Conservation (phyloP, 2,888 invertebrate genomes). For the Brachycybe producta region DNA sequence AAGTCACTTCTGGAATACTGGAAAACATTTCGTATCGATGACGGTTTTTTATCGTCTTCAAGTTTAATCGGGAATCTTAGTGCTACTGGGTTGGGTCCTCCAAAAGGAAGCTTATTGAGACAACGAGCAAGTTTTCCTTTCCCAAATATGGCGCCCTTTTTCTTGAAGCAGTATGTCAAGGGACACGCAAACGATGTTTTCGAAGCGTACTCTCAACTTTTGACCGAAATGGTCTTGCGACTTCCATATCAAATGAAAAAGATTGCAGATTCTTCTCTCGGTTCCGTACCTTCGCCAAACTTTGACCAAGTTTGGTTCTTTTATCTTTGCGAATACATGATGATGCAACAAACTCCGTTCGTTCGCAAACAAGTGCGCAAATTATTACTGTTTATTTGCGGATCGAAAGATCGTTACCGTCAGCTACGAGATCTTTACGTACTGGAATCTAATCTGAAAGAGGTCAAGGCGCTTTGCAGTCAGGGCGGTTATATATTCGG, state of each 20-base stretch:
- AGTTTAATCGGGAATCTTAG: constrained; percentile 18
- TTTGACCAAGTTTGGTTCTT: constrained; percentile 39
- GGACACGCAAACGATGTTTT: constrained; percentile 84
- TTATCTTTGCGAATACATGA: constrained; percentile 65
- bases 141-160: constrained; percentile 93
- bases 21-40: constrained; percentile 38
- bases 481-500: constrained; percentile 5
- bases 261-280: constrained; percentile 17
- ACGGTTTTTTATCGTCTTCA: background rate
- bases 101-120: constrained; percentile 46
- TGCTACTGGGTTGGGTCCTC: constrained; percentile 17
- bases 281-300: constrained; percentile 17
- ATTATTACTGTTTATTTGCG: constrained; percentile 78
- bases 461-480: constrained; percentile 27
- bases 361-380: constrained; percentile 74
- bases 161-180: constrained; percentile 66
- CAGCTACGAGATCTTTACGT: constrained; percentile 87
- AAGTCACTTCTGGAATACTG: constrained; percentile 57
- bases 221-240: constrained; percentile 87
- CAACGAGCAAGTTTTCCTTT: constrained; percentile 61
- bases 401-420: constrained; percentile 89
- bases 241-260: constrained; percentile 87
- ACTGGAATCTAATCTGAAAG: constrained; percentile 64
- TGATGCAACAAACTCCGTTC: constrained; percentile 60
- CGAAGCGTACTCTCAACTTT: constrained; percentile 80